Percentiles rank a stretch among this genome's conserved stretches.
Evolutionary conservation across 2,888 invertebrate species (phyloP).

Genomic region (Antheraea assamensis): DNA sequence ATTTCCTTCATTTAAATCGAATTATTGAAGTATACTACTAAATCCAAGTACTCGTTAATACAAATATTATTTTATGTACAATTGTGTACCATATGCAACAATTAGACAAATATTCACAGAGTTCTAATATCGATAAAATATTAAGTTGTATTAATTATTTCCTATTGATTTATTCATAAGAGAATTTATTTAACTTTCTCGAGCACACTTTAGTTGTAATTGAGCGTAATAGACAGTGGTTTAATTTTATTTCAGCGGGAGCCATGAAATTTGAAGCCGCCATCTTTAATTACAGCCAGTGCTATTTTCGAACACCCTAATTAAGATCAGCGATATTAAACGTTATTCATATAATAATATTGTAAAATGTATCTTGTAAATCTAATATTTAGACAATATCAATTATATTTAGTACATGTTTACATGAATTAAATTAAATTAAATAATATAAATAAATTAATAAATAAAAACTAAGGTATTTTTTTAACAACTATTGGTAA

Average conservation of each 20-base stretch:
- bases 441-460: no score
- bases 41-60: not conserved
- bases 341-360: not conserved
- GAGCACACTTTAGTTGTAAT: slow-evolving; percentile 1
- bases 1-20: not conserved
- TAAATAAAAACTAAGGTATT: no score
- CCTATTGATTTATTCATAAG: not conserved
- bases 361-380: not conserved
- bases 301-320: not conserved
- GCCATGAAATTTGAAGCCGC: not conserved
- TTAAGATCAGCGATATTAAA: not conserved
- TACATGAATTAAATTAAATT: no score
- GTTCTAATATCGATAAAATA: not conserved
- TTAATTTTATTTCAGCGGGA: not conserved
- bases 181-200: not conserved
- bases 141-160: not conserved
- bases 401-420: not conserved
- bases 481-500: no score
- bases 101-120: not conserved
- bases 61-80: not conserved
- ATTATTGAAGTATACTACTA: not conserved
- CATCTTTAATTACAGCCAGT: not conserved
- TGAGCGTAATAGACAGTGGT: not conserved
- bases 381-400: not conserved
- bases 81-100: not conserved